Evolutionary conservation across 1,140 invertebrate species (phyloP), one percentile per base, ranked within the genome.

Genomic region (Drosophila guanche): DNA sequence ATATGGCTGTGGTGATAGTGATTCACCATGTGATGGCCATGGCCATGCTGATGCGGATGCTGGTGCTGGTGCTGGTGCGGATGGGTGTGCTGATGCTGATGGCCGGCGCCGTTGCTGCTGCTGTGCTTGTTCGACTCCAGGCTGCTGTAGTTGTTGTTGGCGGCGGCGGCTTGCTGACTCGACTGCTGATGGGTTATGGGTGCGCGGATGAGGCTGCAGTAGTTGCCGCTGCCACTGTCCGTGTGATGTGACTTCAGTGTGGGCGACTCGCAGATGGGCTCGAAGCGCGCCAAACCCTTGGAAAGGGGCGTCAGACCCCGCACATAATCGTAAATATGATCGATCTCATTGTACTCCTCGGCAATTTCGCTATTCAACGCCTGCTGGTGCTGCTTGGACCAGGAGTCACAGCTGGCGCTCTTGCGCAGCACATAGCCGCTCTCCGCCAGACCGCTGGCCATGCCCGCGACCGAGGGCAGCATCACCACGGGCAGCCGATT

Each of bases 281-380:
- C 92, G 29, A 91, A 91, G 4, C 90, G 94, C 63, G 95, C 94
- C 25, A 96, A 93, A 83, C 94, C 96, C 90, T 97, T 97, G 0
- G 97, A 97, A 29, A 98, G 92, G 0, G 97, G 97, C 10, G 96
- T 96, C 79, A 98, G 96, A 0, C 97, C 97, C 47, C 97, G 93
- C 0, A 99, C 97, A 90, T 98, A 99, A 89, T 98, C 97, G 91
- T 99, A 99, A 62, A 99, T 97, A 92, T 98, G 97, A 93, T 99
- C 97, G 73, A 98, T 98, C 92, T 99, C 97, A 78, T 98, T 97
- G 92, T 98, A 98, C 75, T 98, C 96, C 85, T 97, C 96, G 7
- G 94, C 93, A 57, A 94, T 94, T 10, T 93, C 92, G 4, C 90
- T 90, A 40, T 29, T 79, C 7, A 79, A 43, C 22, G 53, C 60